Base-by-base conservation (phyloP, 2,113 vertebrate genomes). In the Melanerpes formicivorus region DNA sequence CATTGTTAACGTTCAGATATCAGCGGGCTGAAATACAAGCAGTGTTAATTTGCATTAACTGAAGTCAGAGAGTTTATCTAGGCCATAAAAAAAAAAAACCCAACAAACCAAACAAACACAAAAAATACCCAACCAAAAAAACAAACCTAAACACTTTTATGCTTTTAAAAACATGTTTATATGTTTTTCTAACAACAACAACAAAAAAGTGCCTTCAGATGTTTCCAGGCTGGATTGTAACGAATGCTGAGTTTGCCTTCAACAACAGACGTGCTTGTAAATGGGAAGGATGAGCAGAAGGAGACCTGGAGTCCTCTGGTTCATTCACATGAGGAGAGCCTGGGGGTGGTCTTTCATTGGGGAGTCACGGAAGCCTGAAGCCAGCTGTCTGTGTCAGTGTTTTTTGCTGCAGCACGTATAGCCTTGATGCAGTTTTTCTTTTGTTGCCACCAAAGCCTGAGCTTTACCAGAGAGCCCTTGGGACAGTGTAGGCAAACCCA, bases 151-250 rank as follows among this genome's bases (percentile, higher is more conserved):
- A 87, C 62, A 59, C 46, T 62, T 90, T 92, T 58, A 60, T 76
- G 66, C 18, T 30, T 66, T 92, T 88, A 18, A 81, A 89, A 89
- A 29, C 40, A 69, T 34, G 29, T 92, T 95, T 84, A 10, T 93
- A 52, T 66, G 40, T 60, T 89, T 93, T 79, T 72, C 14, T 34
- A 64, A 81, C 75, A 91, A 92, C 81, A 89, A 72, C 34, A 65
- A 6, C 44, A 40, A 40, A 40, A 40, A 40, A 40, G 13, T 54
- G n/a, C 65, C 55, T 84, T 95, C 60, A 86, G 90, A 48, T 3
- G 1, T 93, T 94, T 86, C 37, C 70, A 92, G 87, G 29, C 65
- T 83, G 80, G 63, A 13, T 70, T 85, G 73, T 84, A 77, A 80
- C 0, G 9, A 90, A 90, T 42, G 19, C 44, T 74, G 46, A 18